Conservation (phyloP, 2,888 invertebrate genomes). For the Pristionchus japonicus region DNA sequence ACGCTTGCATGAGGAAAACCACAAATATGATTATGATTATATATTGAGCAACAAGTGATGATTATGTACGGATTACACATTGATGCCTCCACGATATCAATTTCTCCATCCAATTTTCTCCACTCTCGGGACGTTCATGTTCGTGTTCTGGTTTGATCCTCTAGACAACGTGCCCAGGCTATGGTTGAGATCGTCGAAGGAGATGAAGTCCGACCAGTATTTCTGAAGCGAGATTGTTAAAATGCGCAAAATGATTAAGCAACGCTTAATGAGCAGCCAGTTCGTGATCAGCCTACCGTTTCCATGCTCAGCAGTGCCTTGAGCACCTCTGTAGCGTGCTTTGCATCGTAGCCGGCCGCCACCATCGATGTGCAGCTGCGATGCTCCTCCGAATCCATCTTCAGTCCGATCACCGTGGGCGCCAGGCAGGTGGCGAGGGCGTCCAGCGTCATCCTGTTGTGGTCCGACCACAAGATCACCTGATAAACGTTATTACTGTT, state of each 20-base stretch:
- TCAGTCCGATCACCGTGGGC: constrained; percentile 88
- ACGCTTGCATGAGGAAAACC: too few species aligned
- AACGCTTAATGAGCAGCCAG: too few species aligned
- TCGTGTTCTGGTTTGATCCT: too few species aligned
- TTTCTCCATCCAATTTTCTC: too few species aligned
- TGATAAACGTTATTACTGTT: constrained; percentile 20
- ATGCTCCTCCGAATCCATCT: not conserved
- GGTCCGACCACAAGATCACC: constrained; percentile 55
- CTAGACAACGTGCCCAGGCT: not conserved
- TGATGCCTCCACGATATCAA: too few species aligned
- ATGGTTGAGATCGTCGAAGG: not conserved
- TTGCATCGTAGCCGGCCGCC: constrained; percentile 52
- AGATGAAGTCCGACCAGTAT: constrained; percentile 61
- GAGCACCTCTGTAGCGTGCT: constrained; percentile 55
- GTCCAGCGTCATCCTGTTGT: constrained; percentile 89
- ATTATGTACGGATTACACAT: not conserved
- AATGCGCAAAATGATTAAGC: too few species aligned
- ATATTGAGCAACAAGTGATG: too few species aligned
- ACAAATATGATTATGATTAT: too few species aligned
- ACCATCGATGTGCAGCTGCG: constrained; percentile 78
- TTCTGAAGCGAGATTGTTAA: constrained; percentile 49
- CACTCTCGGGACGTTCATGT: too few species aligned
- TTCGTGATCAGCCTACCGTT: not conserved
- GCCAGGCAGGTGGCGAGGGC: constrained; percentile 93
- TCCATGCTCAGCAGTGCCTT: constrained; percentile 53